Evolutionary conservation across 2,797 vertebrate species (phyloP).

Genomic region (Trachops cirrhosus): DNA sequence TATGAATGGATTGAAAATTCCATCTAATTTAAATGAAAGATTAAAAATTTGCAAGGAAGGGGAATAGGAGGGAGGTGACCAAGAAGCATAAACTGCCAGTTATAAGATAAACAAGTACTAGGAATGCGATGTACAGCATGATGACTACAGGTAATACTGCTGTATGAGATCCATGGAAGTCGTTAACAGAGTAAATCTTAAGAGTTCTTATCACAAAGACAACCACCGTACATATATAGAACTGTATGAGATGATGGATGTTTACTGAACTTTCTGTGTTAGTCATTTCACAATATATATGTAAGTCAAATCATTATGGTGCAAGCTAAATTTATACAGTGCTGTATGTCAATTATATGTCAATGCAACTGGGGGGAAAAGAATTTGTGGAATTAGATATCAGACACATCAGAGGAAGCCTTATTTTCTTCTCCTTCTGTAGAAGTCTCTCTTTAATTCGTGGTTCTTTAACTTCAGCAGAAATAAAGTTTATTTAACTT

Average conservation of each 20-base stretch:
- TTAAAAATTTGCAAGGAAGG: neutral
- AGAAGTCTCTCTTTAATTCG: neutral
- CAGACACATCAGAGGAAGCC: neutral
- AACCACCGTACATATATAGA: neutral
- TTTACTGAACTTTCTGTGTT: neutral
- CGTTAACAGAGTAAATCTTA: neutral
- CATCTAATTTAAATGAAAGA: slow-evolving; percentile 26
- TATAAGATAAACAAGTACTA: neutral
- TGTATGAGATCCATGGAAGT: neutral
- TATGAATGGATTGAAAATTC: neutral
- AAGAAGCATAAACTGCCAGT: neutral
- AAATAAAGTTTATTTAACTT: neutral
- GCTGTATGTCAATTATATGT: neutral
- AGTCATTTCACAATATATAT: neutral
- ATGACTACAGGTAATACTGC: neutral
- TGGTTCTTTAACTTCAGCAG: slow-evolving; percentile 15
- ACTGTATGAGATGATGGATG: neutral
- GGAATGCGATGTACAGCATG: neutral
- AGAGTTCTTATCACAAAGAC: neutral
- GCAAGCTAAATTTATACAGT: neutral
- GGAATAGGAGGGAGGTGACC: neutral
- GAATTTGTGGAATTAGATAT: neutral
- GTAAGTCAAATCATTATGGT: neutral
- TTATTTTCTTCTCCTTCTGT: neutral
- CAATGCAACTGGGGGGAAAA: neutral